Evolutionary conservation across 2,113 vertebrate genomes (phyloP), one percentile per base, ranked within the genome.

Genomic region (Barbus barbus): DNA sequence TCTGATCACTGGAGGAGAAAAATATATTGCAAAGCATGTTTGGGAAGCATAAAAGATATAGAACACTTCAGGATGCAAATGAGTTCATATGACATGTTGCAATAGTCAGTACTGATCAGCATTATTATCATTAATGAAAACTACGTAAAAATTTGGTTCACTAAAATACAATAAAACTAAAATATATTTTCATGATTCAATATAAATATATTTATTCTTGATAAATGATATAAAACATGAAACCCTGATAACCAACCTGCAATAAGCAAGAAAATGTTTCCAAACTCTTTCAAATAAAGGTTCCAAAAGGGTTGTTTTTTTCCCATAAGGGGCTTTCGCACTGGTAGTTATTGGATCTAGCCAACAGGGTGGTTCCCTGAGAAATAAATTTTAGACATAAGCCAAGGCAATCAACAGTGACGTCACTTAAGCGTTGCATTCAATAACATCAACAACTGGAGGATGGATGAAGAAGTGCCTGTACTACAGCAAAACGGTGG

Each of bases 1-100:
- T 88, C 84, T 91, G 90, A 81, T 82, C 89, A 91, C 85, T 90
- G 88, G 91, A 91, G 91, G 88, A 92, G 87, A 92, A 93, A 91
- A 74, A 81, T 86, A 87, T 91, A 89, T 92, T 92, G 90, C 84
- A 88, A 87, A 90, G 90, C 90, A 90, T 91, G 86, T 84, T n/a
- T 91, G 86, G 88, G 89, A 91, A 90, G 89, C 90, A 90, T 41
- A 9, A 88, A 71, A 90, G 88, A 91, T 91, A 56, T 90, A 87
- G 86, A 91, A 83, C 18, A 33, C 4, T 56, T 86, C 86, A 86
- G 84, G 76, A 87, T 88, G 90, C 86, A 87, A 80, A 92, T 85
- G 38, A 41, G 75, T 61, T 69, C 22, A 41, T 44, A 41, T 65
- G 41, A n/a, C 58, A 46, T 38, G 44, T 5, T 71, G 63, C 56